phyloP scores from a whole-genome alignment of 2,797 vertebrate species.

The Phataginus tetradactyla region DNA sequence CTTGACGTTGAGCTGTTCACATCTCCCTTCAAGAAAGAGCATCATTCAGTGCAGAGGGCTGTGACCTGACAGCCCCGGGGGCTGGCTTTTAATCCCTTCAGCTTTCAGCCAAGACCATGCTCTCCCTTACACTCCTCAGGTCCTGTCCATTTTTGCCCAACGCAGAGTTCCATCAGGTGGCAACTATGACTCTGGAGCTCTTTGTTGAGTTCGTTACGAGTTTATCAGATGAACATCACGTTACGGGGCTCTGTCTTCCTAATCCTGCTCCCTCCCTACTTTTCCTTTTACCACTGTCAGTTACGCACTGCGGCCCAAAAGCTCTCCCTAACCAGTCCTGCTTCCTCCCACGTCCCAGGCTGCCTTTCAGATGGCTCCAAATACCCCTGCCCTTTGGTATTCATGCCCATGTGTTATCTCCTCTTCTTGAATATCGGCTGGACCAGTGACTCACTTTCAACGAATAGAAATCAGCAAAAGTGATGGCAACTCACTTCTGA shows the following conservation, averaged over 20 bases:
- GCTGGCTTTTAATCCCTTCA: neutral
- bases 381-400: neutral
- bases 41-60: neutral
- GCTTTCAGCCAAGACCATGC: neutral
- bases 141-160: neutral
- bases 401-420: neutral
- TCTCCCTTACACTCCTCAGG: neutral
- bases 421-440: neutral
- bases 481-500: neutral
- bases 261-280: neutral
- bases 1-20: neutral
- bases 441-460: neutral
- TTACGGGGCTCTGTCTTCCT: neutral
- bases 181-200: neutral
- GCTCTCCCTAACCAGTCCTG: neutral
- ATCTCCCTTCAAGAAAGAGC: neutral
- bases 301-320: neutral
- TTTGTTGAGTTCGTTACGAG: neutral
- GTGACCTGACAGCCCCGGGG: neutral
- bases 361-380: neutral
- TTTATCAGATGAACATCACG: neutral
- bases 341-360: neutral
- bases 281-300: neutral
- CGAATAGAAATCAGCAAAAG: neutral
- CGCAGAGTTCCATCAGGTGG: neutral